These are phyloP conservation scores for Aphidius gifuensis DNA, from an alignment of 1,140 invertebrate species.

Conservation along the genomic window DNA sequence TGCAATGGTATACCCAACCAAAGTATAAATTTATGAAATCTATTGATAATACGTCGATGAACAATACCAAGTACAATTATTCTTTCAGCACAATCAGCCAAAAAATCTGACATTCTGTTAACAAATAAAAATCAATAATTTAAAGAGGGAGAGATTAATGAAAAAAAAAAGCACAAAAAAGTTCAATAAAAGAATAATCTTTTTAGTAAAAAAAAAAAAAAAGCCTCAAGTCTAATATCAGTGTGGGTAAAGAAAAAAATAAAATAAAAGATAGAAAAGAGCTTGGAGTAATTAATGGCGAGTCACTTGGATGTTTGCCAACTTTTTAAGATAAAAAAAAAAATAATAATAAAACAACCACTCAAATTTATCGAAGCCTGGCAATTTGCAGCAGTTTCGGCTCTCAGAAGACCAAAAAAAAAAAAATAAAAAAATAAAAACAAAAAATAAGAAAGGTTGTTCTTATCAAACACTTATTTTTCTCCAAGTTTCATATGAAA, in stretches of 20 bases:
- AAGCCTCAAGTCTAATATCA: conserved; percentile 8
- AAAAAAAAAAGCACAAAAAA: conserved; percentile 2
- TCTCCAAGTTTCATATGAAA: too few species aligned
- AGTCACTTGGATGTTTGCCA: conserved; percentile 42
- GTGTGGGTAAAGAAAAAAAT: conserved; percentile 14
- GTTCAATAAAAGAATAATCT: background rate
- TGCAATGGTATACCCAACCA: conserved; percentile 87
- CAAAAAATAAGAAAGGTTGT: background rate
- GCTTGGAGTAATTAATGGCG: conserved; percentile 45
- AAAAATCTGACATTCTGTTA: conserved; percentile 86
- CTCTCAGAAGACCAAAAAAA: conserved; percentile 9
- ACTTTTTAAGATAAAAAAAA: conserved; percentile 24
- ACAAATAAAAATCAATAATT: conserved; percentile 24
- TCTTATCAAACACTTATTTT: too few species aligned
- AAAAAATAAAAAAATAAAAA: conserved; percentile 5
- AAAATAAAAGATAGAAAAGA: conserved; percentile 17
- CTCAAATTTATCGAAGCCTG: conserved; percentile 38
- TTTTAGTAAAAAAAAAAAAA: background rate
- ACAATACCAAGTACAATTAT: conserved; percentile 93
- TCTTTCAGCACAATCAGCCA: conserved; percentile 93
- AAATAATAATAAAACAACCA: conserved; percentile 25
- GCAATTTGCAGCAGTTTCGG: conserved; percentile 30
- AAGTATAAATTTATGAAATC: conserved; percentile 90
- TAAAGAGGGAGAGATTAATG: conserved; percentile 13
- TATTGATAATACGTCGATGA: conserved; percentile 85